Base-by-base conservation (phyloP, 2,797 vertebrate genomes). In the Sebastes elongatus region DNA sequence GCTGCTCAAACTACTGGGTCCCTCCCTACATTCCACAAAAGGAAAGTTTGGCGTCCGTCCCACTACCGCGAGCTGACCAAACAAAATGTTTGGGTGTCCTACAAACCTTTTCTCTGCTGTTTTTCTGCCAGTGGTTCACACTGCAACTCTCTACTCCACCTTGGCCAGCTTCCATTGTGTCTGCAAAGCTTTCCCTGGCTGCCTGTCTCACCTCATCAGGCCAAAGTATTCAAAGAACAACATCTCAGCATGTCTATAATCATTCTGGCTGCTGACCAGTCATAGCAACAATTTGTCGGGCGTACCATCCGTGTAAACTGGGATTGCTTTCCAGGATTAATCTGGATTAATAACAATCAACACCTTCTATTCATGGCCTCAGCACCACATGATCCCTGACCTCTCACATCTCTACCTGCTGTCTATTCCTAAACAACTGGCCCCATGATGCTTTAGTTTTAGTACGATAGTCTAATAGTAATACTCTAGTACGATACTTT, bases 111-210 rank as follows among this genome's bases (percentile, higher is more conserved):
- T 83, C 69, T 86, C 30, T 63, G 82, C 79, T 79, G 76, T 79
- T 73, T 78, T 67, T 52, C 81, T 84, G 89, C 83, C 86, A 88
- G 86, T 46, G 68, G 80, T 87, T 93, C 82, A 53, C 78, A 79
- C 81, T 74, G 69, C 42, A 77, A n/a, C 77, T 80, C 84, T 84
- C 66, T 27, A 77, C 72, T 85, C 75, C 74, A 74, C 70, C 30
- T 80, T 93, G 92, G 89, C 85, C 78, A 32, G 33, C 57, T 65
- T 92, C 88, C 92, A 92, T 64, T 85, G 82, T 92, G 88, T 91
- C 88, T 89, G 81, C 76, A 81, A 74, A 68, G 71, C 74, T 80
- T 83, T 85, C 73, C 76, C 76, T 73, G 80, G 78, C 78, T 74
- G 81, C 74, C 80, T 84, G 87, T 89, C 85, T 88, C 74, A 38